Conservation (phyloP, 2,113 vertebrate genomes). For the Lagopus leucura region DNA sequence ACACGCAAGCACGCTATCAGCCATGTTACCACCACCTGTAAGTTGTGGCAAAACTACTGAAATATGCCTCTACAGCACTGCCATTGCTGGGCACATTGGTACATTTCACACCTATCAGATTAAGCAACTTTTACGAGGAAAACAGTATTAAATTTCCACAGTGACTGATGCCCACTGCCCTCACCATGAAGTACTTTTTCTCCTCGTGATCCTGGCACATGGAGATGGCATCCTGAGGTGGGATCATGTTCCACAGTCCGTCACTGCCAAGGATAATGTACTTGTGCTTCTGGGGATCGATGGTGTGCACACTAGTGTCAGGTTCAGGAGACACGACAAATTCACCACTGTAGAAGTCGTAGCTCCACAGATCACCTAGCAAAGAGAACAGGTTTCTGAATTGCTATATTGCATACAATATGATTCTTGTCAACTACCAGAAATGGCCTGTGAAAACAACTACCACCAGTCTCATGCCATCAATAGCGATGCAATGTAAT, state of each 20-base stretch:
- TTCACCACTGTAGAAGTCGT: conserved; percentile 97
- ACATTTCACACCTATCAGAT: accelerated
- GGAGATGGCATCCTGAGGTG: conserved; percentile 92
- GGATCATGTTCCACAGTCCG: conserved; percentile 98
- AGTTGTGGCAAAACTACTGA: not conserved
- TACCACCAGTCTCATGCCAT: not conserved
- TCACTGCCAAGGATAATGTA: conserved; percentile 97
- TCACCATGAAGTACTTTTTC: conserved; percentile 79
- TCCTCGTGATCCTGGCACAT: conserved; percentile 96
- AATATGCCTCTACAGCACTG: not conserved
- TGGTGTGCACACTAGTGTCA: conserved; percentile 93
- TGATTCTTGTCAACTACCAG: accelerated
- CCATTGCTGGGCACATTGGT: accelerated
- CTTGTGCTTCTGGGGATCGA: conserved; percentile 91
- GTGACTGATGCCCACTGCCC: not conserved
- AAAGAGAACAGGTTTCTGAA: not conserved
- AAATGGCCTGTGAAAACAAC: not conserved
- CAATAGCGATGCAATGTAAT: not conserved
- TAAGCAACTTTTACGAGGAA: not conserved
- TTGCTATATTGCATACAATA: accelerated
- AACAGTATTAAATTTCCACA: not conserved
- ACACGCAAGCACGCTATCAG: not conserved
- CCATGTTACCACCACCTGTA: accelerated
- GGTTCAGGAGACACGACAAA: conserved; percentile 98
- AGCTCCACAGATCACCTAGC: conserved; percentile 96